These are phyloP conservation scores for Betta splendens DNA, from an alignment of 2,797 vertebrate species.

Conservation along the genomic window DNA sequence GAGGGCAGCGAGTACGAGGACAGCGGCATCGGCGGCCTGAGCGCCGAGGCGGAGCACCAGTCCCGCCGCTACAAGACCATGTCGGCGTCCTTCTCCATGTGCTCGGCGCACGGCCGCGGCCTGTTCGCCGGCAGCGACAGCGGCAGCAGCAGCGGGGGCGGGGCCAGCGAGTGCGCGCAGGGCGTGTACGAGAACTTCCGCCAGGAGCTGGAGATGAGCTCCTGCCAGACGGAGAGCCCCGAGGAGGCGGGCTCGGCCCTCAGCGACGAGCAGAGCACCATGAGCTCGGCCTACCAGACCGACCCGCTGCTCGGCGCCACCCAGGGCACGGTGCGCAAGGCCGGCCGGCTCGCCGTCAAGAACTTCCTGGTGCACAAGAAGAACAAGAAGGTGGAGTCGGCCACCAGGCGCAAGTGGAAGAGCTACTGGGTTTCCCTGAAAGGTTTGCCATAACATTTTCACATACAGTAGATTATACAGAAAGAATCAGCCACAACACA, in stretches of 20 bases:
- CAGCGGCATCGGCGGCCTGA: slow-evolving; percentile 93
- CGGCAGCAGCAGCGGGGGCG: slow-evolving; percentile 88
- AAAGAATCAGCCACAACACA: too few relatives aligned
- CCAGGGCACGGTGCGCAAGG: slow-evolving; percentile 95
- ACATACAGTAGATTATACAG: background rate
- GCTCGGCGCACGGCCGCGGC: slow-evolving; percentile 80
- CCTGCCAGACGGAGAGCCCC: slow-evolving; percentile 75
- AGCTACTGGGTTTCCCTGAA: slow-evolving; percentile 97
- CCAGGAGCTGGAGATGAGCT: slow-evolving; percentile 88
- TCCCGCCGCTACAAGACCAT: slow-evolving; percentile 93
- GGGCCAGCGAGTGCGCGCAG: slow-evolving; percentile 75
- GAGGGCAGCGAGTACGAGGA: slow-evolving; percentile 96
- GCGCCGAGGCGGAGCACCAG: slow-evolving; percentile 86
- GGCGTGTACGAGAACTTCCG: slow-evolving; percentile 97
- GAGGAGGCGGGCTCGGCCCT: slow-evolving; percentile 92
- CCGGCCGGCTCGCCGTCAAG: slow-evolving; percentile 89
- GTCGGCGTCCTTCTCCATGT: slow-evolving; percentile 92
- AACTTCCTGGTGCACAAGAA: slow-evolving; percentile 98
- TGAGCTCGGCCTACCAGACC: slow-evolving; percentile 92
- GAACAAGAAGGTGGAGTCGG: slow-evolving; percentile 95
- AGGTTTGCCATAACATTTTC: slow-evolving; percentile 79
- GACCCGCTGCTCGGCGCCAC: slow-evolving; percentile 86
- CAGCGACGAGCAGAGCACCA: slow-evolving; percentile 93
- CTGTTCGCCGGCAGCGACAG: slow-evolving; percentile 92
- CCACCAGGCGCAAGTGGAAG: slow-evolving; percentile 95